Evolutionary conservation across 2,113 vertebrate species (phyloP), one percentile per base, ranked within the genome.

Genomic region (Otocyon megalotis): DNA sequence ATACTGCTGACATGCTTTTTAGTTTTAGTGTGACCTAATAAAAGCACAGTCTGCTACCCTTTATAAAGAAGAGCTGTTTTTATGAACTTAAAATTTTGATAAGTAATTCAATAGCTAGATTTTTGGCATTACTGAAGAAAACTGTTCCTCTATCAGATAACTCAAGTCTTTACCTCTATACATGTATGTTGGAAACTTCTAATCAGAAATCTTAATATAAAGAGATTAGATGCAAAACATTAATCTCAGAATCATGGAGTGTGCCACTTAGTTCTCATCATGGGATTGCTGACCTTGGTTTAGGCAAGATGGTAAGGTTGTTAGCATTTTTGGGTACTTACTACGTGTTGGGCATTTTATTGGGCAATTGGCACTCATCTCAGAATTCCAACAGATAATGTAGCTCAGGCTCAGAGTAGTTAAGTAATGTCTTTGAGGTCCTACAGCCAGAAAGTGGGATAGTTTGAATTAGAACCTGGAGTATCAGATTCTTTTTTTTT

Each of bases 1-100:
- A 91, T 96, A 94, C 69, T 96, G 91, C 22, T 90, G 93, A 69
- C 88, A 5, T 5, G 76, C 69, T 97, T 93, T 97, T 96, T 93
- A 28, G 93, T 98, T 97, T 96, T 92, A 53, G 56, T 48, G 60
- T 98, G 80, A 96, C 93, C 95, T 97, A 65, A 98, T 98, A 97
- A 98, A 98, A 97, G 90, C n/a, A n/a, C 35, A 93, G 54, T 96
- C 90, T 96, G 95, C 96, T 97, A 89, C 90, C 72, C 69, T 95
- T 58, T 84, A 90, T 90, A 28, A 93, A 88, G 91, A 93, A 90
- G 65, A 97, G 48, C 69, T 95, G 19, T 74, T 98, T 97, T 98
- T 98, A 93, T 98, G 87, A 92, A 96, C 96, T 98, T 83, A 88
- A 0, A 62, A n/a, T 67, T 88, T 95, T 69, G 63, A n/a, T 77